Conservation (phyloP, 1,140 invertebrate species). For the Brachionus rotundiformis region DNA sequence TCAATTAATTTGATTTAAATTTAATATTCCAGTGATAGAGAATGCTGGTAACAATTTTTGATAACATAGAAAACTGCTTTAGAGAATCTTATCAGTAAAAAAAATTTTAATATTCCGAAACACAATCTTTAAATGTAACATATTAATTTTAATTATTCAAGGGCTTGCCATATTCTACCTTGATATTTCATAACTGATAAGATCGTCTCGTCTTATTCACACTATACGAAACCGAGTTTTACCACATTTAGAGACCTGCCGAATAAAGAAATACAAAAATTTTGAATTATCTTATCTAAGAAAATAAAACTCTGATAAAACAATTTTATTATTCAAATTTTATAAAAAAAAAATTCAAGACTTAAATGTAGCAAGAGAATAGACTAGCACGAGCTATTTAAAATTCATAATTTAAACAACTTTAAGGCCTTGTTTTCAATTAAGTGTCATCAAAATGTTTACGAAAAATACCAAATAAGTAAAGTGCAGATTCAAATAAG, state of each 20-base stretch:
- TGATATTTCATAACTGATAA: slow-evolving; percentile 9
- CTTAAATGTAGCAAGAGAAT: slow-evolving; percentile 23
- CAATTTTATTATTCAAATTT: slow-evolving; percentile 38
- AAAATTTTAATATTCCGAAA: slow-evolving; percentile 17
- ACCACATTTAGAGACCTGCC: not conserved
- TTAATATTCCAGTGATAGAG: no score
- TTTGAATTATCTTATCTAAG: slow-evolving; percentile 29
- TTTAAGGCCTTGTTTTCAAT: slow-evolving; percentile 15
- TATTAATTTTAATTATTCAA: not conserved
- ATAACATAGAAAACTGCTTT: not conserved
- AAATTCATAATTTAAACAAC: slow-evolving; percentile 28
- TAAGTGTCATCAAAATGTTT: not conserved
- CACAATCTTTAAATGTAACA: not conserved
- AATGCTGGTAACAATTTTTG: not conserved
- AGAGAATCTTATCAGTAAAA: not conserved
- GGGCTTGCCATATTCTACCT: not conserved
- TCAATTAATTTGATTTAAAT: not conserved
- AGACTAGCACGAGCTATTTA: slow-evolving; percentile 29
- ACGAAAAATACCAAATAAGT: not conserved
- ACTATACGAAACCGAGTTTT: slow-evolving; percentile 3
- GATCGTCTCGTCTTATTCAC: slow-evolving; percentile 3
- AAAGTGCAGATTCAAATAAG: not conserved
- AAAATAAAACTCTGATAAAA: not conserved
- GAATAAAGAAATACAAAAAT: not conserved
- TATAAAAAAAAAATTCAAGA: slow-evolving; percentile 29